Base-by-base conservation (phyloP, 2,888 invertebrate species). In the Drosophila mayaguana region DNA sequence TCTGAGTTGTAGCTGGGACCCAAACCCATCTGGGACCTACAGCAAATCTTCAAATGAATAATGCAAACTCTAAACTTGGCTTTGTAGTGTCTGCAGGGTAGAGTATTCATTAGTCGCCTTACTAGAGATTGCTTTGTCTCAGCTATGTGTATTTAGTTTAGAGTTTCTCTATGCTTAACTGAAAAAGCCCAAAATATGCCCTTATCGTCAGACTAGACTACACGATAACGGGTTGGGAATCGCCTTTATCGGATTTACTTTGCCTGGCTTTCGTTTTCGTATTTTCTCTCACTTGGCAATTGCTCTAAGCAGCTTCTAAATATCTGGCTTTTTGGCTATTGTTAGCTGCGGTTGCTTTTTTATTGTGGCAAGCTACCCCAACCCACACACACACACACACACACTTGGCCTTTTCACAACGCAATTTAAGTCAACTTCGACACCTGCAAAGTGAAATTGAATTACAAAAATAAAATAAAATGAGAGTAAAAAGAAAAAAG, bases 371-470 rank as follows among this genome's bases (percentile, higher is more conserved):
- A 11, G 45, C 25, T 36, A 38, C 43, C 11, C 64, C 38, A 32
- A n/a, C 22, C 2, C 62, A 12, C 53, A n/a, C 42, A 38, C 36
- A 42, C 34, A 42, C 53, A 32, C 42, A 22, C 42, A 25, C 32
- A 14, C 7, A 36, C 14, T 32, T 43, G 25, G 25, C 42, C 40
- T 46, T 32, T 57, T 60, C 65, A 68, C 68, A 85, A 67, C 38
- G 62, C 78, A 80, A 69, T 73, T 86, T 64, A 20, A 72, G 72
- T 63, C 51, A 68, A 54, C 60, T 77, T 65, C 78, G 69, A 77
- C 63, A 66, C 61, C 62, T 63, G 38, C 43, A 60, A 65, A 83
- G 72, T 72, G 63, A 71, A 83, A 83, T 88, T 80, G 75, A 85
- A 85, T 82, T 73, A 73, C 75, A 73, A 72, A 72, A 45, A 57